Evolutionary conservation across 2,888 invertebrate species (phyloP).

Genomic region (Hedychridium roseum): DNA sequence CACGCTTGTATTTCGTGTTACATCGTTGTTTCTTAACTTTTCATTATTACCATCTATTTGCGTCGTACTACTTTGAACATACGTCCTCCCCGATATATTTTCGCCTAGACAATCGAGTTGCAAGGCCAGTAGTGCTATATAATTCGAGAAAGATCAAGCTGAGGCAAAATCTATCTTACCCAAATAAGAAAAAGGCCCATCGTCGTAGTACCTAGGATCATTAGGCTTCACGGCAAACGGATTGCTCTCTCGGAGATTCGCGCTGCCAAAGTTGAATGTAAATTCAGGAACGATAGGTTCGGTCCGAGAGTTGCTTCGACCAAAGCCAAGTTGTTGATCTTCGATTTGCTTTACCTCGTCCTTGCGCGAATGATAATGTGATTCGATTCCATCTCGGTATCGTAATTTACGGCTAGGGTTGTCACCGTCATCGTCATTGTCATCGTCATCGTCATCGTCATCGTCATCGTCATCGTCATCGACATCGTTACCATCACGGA

Average conservation of each 20-base stretch:
- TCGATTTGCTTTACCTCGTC: neutral
- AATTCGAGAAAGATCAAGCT: too few species aligned
- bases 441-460: neutral
- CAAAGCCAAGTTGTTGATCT: neutral
- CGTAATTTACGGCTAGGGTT: neutral
- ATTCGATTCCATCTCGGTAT: too few species aligned
- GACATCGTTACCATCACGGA: neutral
- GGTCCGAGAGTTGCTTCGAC: neutral
- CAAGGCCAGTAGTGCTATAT: too few species aligned
- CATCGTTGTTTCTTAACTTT: neutral
- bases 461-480: neutral
- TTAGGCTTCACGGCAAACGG: conserved; percentile 61
- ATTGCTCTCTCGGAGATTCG: conserved; percentile 32
- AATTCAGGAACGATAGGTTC: conserved; percentile 40
- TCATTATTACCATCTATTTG: neutral
- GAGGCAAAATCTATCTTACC: conserved; percentile 21
- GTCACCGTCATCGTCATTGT: conserved; percentile 1
- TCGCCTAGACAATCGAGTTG: too few species aligned
- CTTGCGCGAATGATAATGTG: too few species aligned
- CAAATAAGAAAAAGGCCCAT: conserved; percentile 23
- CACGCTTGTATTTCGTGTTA: too few species aligned
- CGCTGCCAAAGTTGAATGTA: conserved; percentile 49
- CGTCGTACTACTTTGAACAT: neutral
- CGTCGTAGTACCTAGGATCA: conserved; percentile 60
- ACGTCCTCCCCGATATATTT: too few species aligned